These are phyloP conservation scores for Incurvaria masculella DNA, from an alignment of 2,888 invertebrate genomes.

Conservation along the genomic window DNA sequence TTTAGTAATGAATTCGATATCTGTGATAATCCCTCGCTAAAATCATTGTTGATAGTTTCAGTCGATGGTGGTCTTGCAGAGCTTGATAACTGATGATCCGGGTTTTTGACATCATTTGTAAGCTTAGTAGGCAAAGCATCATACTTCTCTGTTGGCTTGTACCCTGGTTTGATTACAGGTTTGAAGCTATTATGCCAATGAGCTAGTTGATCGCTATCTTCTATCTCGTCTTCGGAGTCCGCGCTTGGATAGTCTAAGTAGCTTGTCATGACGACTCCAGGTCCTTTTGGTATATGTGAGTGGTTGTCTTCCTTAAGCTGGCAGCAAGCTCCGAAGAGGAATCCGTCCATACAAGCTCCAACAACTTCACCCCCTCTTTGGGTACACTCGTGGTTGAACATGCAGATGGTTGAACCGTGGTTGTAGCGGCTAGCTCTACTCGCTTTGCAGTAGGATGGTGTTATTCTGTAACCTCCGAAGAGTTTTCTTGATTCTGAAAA, in stretches of 20 bases:
- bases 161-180: conserved; percentile 46
- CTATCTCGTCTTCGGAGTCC: conserved; percentile 35
- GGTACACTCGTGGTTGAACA: conserved; percentile 90
- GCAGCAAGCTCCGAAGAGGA: conserved; percentile 90
- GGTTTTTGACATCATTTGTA: conserved; percentile 13
- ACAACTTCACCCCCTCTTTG: conserved; percentile 79
- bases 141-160: conserved; percentile 30
- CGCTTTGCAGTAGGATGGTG: conserved; percentile 76
- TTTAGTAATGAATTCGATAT: conserved; percentile 52
- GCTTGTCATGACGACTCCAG: conserved; percentile 48
- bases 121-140: not conserved
- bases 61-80: conserved; percentile 22
- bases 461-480: conserved; percentile 84
- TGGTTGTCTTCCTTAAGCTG: conserved; percentile 58
- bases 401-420: conserved; percentile 76
- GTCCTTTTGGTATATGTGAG: conserved; percentile 47
- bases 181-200: conserved; percentile 47
- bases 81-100: conserved; percentile 2
- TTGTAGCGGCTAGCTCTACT: conserved; percentile 61
- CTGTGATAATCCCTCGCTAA: conserved; percentile 56
- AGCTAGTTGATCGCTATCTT: conserved; percentile 37
- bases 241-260: conserved; percentile 44
- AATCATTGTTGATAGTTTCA: conserved; percentile 36
- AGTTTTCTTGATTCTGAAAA: conserved; percentile 60
- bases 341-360: conserved; percentile 90